Evolutionary conservation across 2,113 vertebrate genomes (phyloP).

Genomic region (Girardinichthys multiradiatus): DNA sequence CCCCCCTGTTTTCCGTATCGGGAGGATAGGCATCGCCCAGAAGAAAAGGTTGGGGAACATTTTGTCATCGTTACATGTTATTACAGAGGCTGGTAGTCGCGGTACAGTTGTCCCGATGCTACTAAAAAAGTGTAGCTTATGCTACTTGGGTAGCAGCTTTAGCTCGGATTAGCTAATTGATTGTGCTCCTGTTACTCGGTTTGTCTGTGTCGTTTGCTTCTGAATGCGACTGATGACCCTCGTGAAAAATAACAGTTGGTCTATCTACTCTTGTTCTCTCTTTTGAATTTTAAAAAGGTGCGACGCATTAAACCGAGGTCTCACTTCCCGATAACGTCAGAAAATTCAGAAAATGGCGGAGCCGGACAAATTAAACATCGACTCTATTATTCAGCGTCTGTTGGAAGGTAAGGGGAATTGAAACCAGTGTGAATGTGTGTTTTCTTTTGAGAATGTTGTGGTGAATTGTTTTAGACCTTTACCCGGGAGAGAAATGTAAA

Average conservation of each 20-base stretch:
- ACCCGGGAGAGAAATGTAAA: conserved; percentile 8
- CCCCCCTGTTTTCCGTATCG: conserved; percentile 7
- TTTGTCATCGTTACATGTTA: neutral
- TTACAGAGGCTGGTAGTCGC: neutral
- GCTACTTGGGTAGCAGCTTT: conserved; percentile 44
- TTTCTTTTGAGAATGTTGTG: neutral
- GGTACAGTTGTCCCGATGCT: neutral
- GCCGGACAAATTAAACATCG: conserved; percentile 93
- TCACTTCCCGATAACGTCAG: conserved; percentile 71
- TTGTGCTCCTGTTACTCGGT: neutral
- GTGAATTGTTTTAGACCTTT: neutral
- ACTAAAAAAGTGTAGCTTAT: conserved; percentile 13
- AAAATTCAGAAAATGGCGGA: conserved; percentile 87
- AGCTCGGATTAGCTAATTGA: conserved; percentile 59
- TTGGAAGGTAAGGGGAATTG: conserved; percentile 86
- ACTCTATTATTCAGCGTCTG: conserved; percentile 95
- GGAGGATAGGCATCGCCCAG: conserved; percentile 4
- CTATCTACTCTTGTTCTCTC: neutral
- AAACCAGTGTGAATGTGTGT: neutral
- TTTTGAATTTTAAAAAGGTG: conserved; percentile 44
- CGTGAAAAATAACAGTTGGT: neutral
- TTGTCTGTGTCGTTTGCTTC: neutral
- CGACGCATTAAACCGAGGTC: conserved; percentile 60
- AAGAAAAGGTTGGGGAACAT: conserved; percentile 38
- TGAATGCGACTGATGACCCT: neutral